Evolutionary conservation across 2,888 invertebrate genomes (phyloP), one percentile per base, ranked within the genome.

Genomic region (Xestia sexstrigata): DNA sequence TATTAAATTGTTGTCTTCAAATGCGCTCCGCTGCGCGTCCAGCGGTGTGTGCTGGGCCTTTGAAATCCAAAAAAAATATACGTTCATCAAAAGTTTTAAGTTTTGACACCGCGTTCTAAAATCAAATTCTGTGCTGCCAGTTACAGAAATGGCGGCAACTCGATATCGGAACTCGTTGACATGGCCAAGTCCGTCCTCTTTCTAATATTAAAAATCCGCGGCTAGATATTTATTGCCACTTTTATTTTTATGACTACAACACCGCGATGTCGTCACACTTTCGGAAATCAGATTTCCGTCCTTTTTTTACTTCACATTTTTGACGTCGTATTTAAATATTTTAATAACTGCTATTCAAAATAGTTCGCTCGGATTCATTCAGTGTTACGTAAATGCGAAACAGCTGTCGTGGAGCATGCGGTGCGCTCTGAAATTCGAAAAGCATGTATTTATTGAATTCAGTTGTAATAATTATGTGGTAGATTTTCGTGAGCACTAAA

Each of bases 111-210:
- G 2, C 66, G 26, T 87, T 83, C 76, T 63, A 63, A 79, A 87
- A 73, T 82, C 55, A 69, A 78, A 79, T 70, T 79, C 69, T 68
- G 26, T 62, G 35, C 83, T 81, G 82, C 74, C 82, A 81, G 81
- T 74, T 75, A 76, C 78, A 87, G 72, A 69, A 72, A 77, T 75
- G 74, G 58, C 49, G 65, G 30, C 45, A 74, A 74, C 60, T 69
- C 70, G 70, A 84, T 78, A 82, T 82, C 78, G 82, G 76, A 84
- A 80, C 81, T 84, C 79, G 84, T 83, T 82, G 87, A 87, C 86
- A 84, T 76, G 81, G 17, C 58, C 17, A 58, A 58, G 84, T 85
- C 74, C 63, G 67, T 66, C 68, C 60, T 76, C 70, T 63, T 70
- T 82, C 75, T 81, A 70, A 67, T 76, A 80, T 74, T 70, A 77